Base-by-base conservation (phyloP, 2,797 vertebrate genomes). In the Eulemur coronatus region DNA sequence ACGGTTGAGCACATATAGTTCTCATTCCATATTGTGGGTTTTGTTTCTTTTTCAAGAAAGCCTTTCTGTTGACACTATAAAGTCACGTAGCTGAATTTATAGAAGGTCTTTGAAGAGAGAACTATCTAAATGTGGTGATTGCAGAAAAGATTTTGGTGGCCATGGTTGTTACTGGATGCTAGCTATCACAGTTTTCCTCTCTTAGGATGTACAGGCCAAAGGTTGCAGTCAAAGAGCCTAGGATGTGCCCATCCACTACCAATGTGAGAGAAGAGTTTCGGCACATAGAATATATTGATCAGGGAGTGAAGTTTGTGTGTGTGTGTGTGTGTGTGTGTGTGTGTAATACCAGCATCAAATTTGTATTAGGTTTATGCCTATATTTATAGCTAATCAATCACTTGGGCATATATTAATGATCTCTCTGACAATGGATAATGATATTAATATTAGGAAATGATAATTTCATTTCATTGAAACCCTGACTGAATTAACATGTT, bases 401-500 rank as follows among this genome's bases (percentile, higher is more conserved):
- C 28, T n/a, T 67, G 20, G 61, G 50, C 48, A 35, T 72, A 43
- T 38, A 20, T 50, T 70, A 63, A 67, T 55, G 20, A 12, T 63
- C 50, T 93, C 24, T 59, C 26, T 91, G 30, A 69, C 24, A 9
- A 82, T 12, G 38, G 55, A 90, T n/a, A 59, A 35, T 9, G 80
- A 59, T 55, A 52, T 7, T 17, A 89, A 43, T 80, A 46, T 57
- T 17, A 93, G 69, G 33, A 50, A 69, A 78, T 65, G 84, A 46
- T 41, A 26, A 93, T 55, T 57, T 35, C 46, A 91, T 55, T 63
- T 35, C 7, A 78, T 50, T 46, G 43, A 11, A 46, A 59, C 22
- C 48, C 79, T 59, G 8, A 52, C 0, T 86, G 61, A 88, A 93
- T 90, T 87, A 89, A 70, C 15, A 73, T 35, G 35, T 22, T 41